Base-by-base conservation (phyloP, 1,140 invertebrate species). In the Conus ventricosus region DNA sequence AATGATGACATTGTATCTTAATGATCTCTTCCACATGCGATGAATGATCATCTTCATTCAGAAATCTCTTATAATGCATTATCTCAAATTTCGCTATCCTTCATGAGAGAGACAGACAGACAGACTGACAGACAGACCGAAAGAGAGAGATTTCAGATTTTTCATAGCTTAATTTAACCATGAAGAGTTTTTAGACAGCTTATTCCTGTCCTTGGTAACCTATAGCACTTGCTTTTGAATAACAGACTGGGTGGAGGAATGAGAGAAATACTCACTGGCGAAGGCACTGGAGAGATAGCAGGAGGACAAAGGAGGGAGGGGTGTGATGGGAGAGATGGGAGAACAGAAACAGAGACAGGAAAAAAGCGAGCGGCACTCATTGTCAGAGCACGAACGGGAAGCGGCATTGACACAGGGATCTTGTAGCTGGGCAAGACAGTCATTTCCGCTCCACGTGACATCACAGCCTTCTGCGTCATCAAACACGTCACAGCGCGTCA, bases 371-470 rank as follows among this genome's bases (percentile, higher is more conserved):
- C 57, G 8, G 8, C 15, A 60, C 7, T 17, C n/a, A 82, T 82
- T 20, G 57, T 17, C 27, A 67, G 25, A n/a, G 67, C 67, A 71
- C 67, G 67, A 23, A 71, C 23, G 20, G 67, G 67, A 71, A 71
- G 20, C 67, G 20, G 67, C 67, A 71, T 71, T 71, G 67, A 71
- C 67, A 71, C 67, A 71, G 13, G 23, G 23, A 23, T 6, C 67
- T 20, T 71, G 6, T 6, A 6, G 67, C 67, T 20, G 11, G 67
- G 17, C 67, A 71, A 71, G 67, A 71, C 67, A n/a, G 11, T 71
- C 67, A 71, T 71, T 71, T 71, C 67, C 67, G 67, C 67, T 23
- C 20, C 67, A 71, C 67, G 67, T 71, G 67, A 71, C 67, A 71
- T 71, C 23, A 71, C 20, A 13, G 23, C 67, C 67, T 23, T 71